Conservation (phyloP, 23 tunicate genomes). For the Halocynthia roretzi region DNA sequence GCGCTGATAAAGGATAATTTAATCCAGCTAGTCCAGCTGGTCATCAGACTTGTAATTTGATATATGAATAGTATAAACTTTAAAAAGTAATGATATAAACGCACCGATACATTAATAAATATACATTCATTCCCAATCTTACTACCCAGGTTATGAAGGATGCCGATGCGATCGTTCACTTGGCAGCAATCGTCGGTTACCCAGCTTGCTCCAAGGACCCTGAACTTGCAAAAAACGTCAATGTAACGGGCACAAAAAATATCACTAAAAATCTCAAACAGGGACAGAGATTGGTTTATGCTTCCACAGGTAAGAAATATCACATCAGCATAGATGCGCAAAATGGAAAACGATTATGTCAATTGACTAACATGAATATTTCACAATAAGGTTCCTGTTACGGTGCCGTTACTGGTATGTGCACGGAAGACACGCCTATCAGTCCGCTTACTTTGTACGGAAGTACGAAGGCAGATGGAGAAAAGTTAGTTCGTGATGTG, state of each 20-base stretch:
- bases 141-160: conserved; percentile 37
- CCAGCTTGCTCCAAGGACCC: conserved; percentile 96
- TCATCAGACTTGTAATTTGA: too few species aligned
- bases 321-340: not conserved
- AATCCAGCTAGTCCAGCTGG: too few species aligned
- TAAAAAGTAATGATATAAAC: too few species aligned
- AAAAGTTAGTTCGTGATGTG: conserved; percentile 46
- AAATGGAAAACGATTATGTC: not conserved
- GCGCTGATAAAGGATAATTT: too few species aligned
- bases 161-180: conserved; percentile 88
- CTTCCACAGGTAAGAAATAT: conserved; percentile 72
- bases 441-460: conserved; percentile 96
- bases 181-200: conserved; percentile 98
- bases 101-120: too few species aligned
- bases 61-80: too few species aligned
- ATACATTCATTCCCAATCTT: not conserved
- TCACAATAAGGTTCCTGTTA: conserved; percentile 70
- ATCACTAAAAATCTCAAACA: conserved; percentile 35
- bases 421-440: conserved; percentile 96
- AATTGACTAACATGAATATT: not conserved
- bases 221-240: conserved; percentile 65
- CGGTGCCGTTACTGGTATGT: conserved; percentile 77
- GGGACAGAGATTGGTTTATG: conserved; percentile 77
- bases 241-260: conserved; percentile 76
- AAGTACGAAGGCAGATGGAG: conserved; percentile 90